These are phyloP conservation scores for Tadarida brasiliensis DNA, from an alignment of 2,797 vertebrate species.

Conservation along the genomic window DNA sequence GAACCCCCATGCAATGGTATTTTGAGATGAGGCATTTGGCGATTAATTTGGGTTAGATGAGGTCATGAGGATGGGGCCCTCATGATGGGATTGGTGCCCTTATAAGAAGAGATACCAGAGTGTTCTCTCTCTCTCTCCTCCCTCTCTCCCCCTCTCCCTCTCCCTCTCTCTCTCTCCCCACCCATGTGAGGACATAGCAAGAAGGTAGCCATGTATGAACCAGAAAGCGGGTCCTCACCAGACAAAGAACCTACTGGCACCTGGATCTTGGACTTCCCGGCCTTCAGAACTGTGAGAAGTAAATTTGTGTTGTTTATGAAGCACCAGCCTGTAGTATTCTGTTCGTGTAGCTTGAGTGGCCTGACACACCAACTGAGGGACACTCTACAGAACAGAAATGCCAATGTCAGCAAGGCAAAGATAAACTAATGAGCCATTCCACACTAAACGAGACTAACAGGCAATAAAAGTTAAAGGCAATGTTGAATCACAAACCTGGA, in stretches of 20 bases:
- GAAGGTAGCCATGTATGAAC: no score
- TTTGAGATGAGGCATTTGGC: background rate
- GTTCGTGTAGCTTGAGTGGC: background rate
- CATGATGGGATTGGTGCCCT: background rate
- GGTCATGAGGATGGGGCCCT: background rate
- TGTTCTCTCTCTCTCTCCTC: background rate
- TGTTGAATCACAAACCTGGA: background rate
- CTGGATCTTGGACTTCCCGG: no score
- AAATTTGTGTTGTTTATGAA: background rate
- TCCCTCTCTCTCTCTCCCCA: no score
- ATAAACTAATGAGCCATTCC: background rate
- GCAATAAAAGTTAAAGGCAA: background rate
- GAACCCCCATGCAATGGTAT: background rate
- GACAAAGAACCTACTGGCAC: no score
- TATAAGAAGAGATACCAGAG: background rate
- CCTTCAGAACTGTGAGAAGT: background rate
- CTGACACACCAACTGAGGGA: background rate
- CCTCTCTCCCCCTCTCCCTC: background rate
- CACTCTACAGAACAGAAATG: background rate
- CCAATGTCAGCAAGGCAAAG: background rate
- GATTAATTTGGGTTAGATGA: background rate
- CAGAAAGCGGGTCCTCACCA: no score
- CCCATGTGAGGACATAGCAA: no score
- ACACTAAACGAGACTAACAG: background rate
- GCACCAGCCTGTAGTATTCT: background rate